Percentiles rank a stretch among this genome's conserved stretches.
phyloP scores from a whole-genome alignment of 2,888 invertebrate species.

The Scelioninae gen. 2 region DNA sequence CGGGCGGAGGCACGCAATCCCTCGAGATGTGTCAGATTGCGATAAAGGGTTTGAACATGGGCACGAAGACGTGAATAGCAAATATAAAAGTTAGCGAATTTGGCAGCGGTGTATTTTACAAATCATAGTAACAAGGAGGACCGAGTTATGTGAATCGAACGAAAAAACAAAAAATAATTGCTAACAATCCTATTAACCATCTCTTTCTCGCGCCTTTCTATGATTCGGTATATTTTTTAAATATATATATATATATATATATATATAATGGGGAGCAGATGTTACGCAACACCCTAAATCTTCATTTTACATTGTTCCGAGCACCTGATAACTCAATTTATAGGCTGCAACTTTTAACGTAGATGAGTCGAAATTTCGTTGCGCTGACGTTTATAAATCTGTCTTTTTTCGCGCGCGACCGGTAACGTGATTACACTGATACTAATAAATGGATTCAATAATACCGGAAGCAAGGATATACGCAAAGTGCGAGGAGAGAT shows the following conservation, averaged over 20 bases:
- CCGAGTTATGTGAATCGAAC: no score
- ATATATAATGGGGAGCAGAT: slow-evolving; percentile 58
- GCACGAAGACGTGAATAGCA: no score
- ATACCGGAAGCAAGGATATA: slow-evolving; percentile 49
- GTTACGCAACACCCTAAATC: slow-evolving; percentile 51
- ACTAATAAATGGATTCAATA: slow-evolving; percentile 58
- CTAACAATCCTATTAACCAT: no score
- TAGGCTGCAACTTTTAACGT: slow-evolving; percentile 54
- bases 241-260: no score
- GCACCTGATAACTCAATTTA: slow-evolving; percentile 58
- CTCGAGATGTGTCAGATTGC: slow-evolving; percentile 75
- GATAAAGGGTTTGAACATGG: slow-evolving; percentile 87
- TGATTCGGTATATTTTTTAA: slow-evolving; percentile 40
- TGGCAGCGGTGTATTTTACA: no score
- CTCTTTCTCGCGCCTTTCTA: neutral
- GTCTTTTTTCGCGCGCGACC: slow-evolving; percentile 33
- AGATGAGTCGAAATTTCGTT: slow-evolving; percentile 55
- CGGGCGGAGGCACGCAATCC: no score
- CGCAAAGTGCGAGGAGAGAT: slow-evolving; percentile 38
- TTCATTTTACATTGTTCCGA: slow-evolving; percentile 52
- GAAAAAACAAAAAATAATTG: no score
- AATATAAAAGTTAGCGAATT: no score
- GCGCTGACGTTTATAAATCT: slow-evolving; percentile 57
- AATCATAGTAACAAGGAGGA: no score
- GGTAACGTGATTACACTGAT: slow-evolving; percentile 58